Percentiles rank a stretch among this genome's conserved stretches.
phyloP scores from a whole-genome alignment of 2,888 invertebrate species.

The Spialia ferax region DNA sequence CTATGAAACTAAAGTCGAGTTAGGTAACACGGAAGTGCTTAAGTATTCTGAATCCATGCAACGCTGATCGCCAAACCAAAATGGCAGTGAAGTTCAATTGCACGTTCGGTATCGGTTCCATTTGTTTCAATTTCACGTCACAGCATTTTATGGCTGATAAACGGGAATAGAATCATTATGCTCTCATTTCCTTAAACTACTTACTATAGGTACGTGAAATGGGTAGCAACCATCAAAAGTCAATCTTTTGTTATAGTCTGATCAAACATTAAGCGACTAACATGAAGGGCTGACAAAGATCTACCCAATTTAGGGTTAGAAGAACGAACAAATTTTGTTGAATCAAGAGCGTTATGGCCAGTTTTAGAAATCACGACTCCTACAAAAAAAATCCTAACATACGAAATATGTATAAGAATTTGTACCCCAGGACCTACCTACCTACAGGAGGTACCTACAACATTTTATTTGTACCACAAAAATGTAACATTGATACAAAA shows the following conservation, averaged over 20 bases:
- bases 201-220: constrained; percentile 41
- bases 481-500: no score
- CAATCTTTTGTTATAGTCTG: constrained; percentile 23
- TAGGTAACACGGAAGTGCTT: constrained; percentile 3
- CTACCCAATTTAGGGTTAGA: no score
- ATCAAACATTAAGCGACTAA: constrained; percentile 31
- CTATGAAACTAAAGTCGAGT: background rate
- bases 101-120: constrained; percentile 13
- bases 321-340: no score
- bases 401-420: no score
- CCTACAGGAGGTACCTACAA: no score
- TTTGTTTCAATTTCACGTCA: constrained; percentile 33
- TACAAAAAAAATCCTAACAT: no score
- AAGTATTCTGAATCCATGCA: constrained; percentile 14
- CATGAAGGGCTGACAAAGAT: no score
- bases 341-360: no score
- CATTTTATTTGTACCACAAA: no score
- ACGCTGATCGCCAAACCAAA: constrained; percentile 1
- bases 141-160: constrained; percentile 26
- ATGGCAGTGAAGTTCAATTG: constrained; percentile 34
- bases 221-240: constrained; percentile 38
- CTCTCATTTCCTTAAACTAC: constrained; percentile 40
- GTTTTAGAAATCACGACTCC: no score
- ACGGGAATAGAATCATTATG: constrained; percentile 31
- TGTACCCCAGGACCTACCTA: no score